These are phyloP conservation scores for Kryptolebias ocellatus DNA, from an alignment of 2,797 vertebrate genomes.

Conservation along the genomic window DNA sequence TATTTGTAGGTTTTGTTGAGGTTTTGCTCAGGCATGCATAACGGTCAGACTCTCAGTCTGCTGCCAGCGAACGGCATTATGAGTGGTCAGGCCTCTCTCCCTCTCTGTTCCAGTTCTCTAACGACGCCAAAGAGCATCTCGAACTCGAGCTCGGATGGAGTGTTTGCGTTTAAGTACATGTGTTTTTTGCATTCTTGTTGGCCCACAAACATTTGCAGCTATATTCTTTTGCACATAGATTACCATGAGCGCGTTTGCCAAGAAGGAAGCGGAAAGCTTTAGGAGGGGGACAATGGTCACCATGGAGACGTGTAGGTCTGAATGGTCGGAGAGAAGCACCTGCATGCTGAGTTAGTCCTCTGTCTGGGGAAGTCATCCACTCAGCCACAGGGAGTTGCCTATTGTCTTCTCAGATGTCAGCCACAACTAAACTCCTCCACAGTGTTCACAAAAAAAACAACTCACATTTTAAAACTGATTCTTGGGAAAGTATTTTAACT, in stretches of 20 bases:
- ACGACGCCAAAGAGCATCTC: slow-evolving; percentile 6
- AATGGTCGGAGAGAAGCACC: slow-evolving; percentile 68
- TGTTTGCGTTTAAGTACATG: not conserved
- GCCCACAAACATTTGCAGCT: slow-evolving; percentile 7
- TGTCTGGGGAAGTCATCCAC: slow-evolving; percentile 68
- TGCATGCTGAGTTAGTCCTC: slow-evolving; percentile 71
- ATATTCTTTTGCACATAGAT: slow-evolving; percentile 1
- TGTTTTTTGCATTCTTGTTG: slow-evolving; percentile 14
- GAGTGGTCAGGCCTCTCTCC: not conserved
- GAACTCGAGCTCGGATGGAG: slow-evolving; percentile 1
- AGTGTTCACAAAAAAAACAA: slow-evolving; percentile 34
- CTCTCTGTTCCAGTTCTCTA: slow-evolving; percentile 12
- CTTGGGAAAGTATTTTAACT: slow-evolving; percentile 3
- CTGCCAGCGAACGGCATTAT: slow-evolving; percentile 43
- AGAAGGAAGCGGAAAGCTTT: slow-evolving; percentile 58
- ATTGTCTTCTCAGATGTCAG: slow-evolving; percentile 65
- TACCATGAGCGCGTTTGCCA: not conserved
- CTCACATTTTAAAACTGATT: not conserved
- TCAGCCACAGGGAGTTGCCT: slow-evolving; percentile 61
- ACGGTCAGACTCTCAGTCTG: slow-evolving; percentile 34
- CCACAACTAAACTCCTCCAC: slow-evolving; percentile 42
- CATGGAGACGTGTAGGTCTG: slow-evolving; percentile 59
- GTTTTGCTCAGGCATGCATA: slow-evolving; percentile 20
- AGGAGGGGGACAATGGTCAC: slow-evolving; percentile 71
- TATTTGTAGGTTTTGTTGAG: slow-evolving; percentile 21